Evolutionary conservation across 2,797 vertebrate genomes (phyloP), one percentile per base, ranked within the genome.

Genomic region (Myotis findleyi): DNA sequence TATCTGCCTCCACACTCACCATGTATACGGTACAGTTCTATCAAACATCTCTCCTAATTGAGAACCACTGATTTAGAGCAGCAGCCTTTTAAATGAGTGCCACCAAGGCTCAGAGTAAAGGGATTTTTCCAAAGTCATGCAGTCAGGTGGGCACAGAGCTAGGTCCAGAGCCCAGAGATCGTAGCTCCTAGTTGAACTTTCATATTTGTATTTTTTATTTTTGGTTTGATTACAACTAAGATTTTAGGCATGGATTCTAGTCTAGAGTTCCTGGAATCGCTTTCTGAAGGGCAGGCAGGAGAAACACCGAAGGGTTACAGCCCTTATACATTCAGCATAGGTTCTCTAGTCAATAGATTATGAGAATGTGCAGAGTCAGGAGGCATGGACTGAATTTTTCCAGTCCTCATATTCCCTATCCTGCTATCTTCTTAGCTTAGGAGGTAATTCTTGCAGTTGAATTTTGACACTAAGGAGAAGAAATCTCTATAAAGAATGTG

Each of bases 191-290:
- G 11, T 30, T 77, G 33, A 77, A 12, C 6, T 20, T 91, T 59
- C 13, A 25, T 12, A n/a, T 71, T 81, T 73, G 27, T 49, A 83
- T 44, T 84, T 25, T 44, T 84, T 25, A 89, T 75, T 89, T 97
- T 18, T 13, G 27, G 21, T 33, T 96, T 87, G 36, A 72, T 62
- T 76, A 66, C 27, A n/a, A 27, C 16, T 76, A 38, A 75, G 11
- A 44, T 76, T 95, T 55, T 51, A 87, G 81, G 12, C 33, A 16
- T 33, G 6, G 25, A 49, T 38, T 85, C 27, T 27, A 20, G 8
- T 33, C 51, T 55, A 14, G 27, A 68, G 57, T 18, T 95, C 80
- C 72, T 10, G 10, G 57, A 83, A 76, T 18, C 30, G 59, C 38
- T 53, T 20, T 84, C 4, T 71, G 18, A 59, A 7, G 16, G 21